Percentiles rank a stretch among this genome's conserved stretches.
These are phyloP conservation scores for Atherinomorus stipes DNA, from an alignment of 2,113 vertebrate genomes.

Conservation along the genomic window DNA sequence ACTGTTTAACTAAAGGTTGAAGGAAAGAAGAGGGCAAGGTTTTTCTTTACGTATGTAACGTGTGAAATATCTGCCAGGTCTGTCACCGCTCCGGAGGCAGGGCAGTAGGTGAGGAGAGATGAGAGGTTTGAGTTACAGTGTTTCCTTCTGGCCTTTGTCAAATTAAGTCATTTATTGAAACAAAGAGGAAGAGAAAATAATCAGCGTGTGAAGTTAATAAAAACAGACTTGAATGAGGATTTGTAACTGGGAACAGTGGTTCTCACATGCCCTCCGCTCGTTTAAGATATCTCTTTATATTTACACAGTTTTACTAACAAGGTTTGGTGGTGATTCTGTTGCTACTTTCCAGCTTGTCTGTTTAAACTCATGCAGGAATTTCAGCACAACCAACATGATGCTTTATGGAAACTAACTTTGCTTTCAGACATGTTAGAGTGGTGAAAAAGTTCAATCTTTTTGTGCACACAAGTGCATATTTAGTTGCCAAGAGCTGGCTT, in stretches of 20 bases:
- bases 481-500: too few relatives aligned
- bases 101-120: slow-evolving; percentile 72
- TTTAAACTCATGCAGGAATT: too few relatives aligned
- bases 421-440: too few relatives aligned
- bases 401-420: too few relatives aligned
- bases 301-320: slow-evolving; percentile 2
- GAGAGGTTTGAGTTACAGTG: slow-evolving; percentile 65
- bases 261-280: background rate
- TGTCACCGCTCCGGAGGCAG: slow-evolving; percentile 60
- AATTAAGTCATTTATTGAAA: slow-evolving; percentile 55
- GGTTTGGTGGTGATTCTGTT: background rate
- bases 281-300: background rate
- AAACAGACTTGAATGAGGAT: slow-evolving; percentile 34
- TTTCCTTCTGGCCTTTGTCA: slow-evolving; percentile 75
- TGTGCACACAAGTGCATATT: too few relatives aligned
- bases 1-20: slow-evolving; percentile 66
- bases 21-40: slow-evolving; percentile 11
- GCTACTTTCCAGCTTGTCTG: too few relatives aligned
- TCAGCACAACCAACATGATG: too few relatives aligned
- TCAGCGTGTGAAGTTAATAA: slow-evolving; percentile 27
- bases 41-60: slow-evolving; percentile 62
- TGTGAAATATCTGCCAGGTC: slow-evolving; percentile 75
- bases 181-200: slow-evolving; percentile 10
- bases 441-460: too few relatives aligned
- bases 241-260: slow-evolving; percentile 23